A percentile compares a stretch with the other conserved stretches of the same genome.
phyloP scores from a whole-genome alignment of 2,797 vertebrate species.

The Dromococcyx pavoninus region DNA sequence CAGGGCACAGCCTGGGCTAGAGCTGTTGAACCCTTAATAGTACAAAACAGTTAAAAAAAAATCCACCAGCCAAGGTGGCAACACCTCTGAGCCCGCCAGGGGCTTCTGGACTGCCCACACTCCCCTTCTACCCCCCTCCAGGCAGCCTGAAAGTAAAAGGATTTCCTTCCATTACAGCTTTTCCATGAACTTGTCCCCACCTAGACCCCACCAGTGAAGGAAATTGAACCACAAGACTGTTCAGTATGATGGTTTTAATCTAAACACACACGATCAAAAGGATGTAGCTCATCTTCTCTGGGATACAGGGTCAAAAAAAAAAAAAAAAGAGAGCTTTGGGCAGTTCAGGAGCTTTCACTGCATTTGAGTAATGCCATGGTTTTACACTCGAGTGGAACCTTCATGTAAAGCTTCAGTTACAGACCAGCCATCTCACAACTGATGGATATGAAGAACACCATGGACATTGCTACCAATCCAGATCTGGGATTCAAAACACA shows the following conservation, averaged over 20 bases:
- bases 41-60: background rate
- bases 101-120: too few species aligned
- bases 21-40: background rate
- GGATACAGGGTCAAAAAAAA: conserved; percentile 17
- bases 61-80: background rate
- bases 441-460: background rate
- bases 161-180: background rate
- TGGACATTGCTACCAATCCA: background rate
- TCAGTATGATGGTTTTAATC: conserved; percentile 62
- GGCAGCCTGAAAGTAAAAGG: too few species aligned
- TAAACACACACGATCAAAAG: background rate
- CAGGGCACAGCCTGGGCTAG: accelerated
- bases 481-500: background rate
- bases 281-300: background rate
- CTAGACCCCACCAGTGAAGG: conserved; percentile 1
- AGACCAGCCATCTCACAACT: background rate
- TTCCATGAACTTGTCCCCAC: background rate
- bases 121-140: too few species aligned
- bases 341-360: background rate
- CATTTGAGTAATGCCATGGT: background rate
- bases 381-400: conserved; percentile 3
- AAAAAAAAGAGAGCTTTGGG: background rate
- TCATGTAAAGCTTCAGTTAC: conserved; percentile 53
- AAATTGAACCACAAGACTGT: conserved; percentile 51
- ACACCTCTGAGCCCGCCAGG: too few species aligned